A percentile compares a stretch with the other conserved stretches of the same genome.
Evolutionary conservation across 2,888 invertebrate species (phyloP).

Genomic region (Ichneumoninae sp.): DNA sequence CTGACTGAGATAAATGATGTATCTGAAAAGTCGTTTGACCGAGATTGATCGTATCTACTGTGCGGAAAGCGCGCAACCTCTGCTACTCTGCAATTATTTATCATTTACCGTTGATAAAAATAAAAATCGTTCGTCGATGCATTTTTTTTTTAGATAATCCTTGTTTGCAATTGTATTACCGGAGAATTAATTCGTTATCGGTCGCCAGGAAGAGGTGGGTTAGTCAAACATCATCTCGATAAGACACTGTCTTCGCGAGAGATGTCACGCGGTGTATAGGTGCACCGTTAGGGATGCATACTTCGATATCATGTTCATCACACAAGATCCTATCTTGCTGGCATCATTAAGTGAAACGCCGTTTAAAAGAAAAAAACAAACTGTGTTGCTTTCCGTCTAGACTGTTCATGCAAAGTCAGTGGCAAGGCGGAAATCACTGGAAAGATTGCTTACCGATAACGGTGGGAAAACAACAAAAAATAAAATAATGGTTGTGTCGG

Average conservation of each 20-base stretch:
- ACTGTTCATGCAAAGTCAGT: not conserved
- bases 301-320: not conserved
- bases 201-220: not conserved
- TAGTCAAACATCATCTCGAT: constrained; percentile 16
- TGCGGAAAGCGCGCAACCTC: constrained; percentile 5
- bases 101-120: not conserved
- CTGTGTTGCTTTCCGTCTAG: not conserved
- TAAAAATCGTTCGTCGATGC: not conserved
- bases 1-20: constrained; percentile 5
- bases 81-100: constrained; percentile 16
- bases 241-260: not conserved
- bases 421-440: constrained; percentile 17
- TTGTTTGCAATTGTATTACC: constrained; percentile 25
- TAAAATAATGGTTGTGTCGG: constrained; percentile 2
- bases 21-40: constrained; percentile 15
- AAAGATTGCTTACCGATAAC: not conserved
- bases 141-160: not conserved
- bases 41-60: constrained; percentile 37
- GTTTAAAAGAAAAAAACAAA: not conserved
- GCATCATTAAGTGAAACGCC: not conserved
- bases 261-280: not conserved
- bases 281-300: not conserved
- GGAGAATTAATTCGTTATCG: constrained; percentile 26
- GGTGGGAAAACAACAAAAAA: constrained; percentile 5
- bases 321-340: not conserved